Percentiles rank a stretch among this genome's conserved stretches.
phyloP scores from a whole-genome alignment of 2,797 vertebrate species.

The Bryconaethiops microstoma region DNA sequence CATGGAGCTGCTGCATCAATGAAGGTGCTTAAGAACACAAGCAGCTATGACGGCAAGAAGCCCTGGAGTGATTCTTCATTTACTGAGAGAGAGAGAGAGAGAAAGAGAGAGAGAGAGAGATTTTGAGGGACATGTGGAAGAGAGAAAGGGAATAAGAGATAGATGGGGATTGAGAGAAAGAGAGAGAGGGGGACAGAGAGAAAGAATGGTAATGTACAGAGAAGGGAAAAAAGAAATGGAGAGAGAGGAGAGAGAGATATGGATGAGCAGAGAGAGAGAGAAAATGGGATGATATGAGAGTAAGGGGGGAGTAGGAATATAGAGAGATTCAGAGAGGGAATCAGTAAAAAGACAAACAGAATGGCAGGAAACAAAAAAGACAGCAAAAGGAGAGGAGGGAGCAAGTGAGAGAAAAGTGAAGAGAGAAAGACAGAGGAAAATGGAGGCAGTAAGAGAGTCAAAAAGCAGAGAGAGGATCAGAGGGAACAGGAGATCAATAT shows the following conservation, averaged over 20 bases:
- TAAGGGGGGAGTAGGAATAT: neutral
- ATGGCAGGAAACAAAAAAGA: conserved; percentile 23
- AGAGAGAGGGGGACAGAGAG: neutral
- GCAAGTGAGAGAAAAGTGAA: neutral
- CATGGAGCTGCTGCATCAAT: neutral
- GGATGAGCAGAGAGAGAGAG: neutral
- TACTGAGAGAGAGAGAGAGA: conserved; percentile 6
- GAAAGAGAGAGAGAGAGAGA: neutral
- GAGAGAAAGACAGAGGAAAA: neutral
- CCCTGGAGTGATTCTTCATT: conserved; percentile 2
- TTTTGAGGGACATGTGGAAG: neutral
- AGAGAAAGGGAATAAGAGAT: neutral
- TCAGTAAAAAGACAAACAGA: neutral
- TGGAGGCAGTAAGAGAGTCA: neutral
- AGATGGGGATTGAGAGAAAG: neutral
- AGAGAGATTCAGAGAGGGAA: neutral
- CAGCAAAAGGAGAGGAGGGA: neutral
- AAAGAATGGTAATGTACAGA: neutral
- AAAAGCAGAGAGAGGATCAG: neutral
- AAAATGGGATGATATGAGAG: neutral
- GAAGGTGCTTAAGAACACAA: neutral
- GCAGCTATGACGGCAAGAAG: neutral
- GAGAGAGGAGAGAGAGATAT: conserved; percentile 22
- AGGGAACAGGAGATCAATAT: neutral
- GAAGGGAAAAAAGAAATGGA: neutral